phyloP scores from a whole-genome alignment of 2,888 invertebrate species.

The Zaprionus bogoriensis region DNA sequence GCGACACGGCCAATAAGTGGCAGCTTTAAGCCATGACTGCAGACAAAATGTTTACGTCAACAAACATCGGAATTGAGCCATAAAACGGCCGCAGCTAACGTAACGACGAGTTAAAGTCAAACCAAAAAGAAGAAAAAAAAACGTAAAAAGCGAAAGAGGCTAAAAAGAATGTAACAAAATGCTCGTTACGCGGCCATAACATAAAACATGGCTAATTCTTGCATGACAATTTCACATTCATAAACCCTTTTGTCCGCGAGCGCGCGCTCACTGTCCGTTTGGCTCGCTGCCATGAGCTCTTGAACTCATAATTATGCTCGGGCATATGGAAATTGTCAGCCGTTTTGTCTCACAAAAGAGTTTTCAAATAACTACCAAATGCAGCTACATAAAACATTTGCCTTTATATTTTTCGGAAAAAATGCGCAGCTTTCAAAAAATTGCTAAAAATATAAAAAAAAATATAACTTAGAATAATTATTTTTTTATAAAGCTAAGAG shows the following conservation, averaged over 20 bases:
- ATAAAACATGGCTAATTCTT: constrained; percentile 80
- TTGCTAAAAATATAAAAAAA: too few relatives aligned
- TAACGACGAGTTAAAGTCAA: constrained; percentile 59
- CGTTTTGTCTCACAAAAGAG: not conserved
- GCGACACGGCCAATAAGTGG: not conserved
- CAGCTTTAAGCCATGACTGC: constrained; percentile 28
- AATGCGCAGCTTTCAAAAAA: not conserved
- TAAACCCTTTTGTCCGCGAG: constrained; percentile 72
- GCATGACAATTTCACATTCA: constrained; percentile 82
- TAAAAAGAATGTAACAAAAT: constrained; percentile 56
- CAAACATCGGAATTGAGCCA: constrained; percentile 66
- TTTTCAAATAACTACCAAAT: too few relatives aligned
- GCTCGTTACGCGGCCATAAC: constrained; percentile 65
- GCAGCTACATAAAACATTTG: too few relatives aligned
- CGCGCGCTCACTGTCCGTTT: constrained; percentile 36
- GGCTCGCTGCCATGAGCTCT: constrained; percentile 52
- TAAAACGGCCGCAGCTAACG: constrained; percentile 59
- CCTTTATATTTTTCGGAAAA: too few relatives aligned
- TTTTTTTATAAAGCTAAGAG: too few relatives aligned
- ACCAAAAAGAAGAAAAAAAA: constrained; percentile 7
- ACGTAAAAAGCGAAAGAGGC: constrained; percentile 1
- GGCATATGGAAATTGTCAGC: not conserved
- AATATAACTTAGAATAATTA: too few relatives aligned
- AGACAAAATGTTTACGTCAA: constrained; percentile 73
- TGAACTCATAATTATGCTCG: constrained; percentile 69